A percentile compares a stretch with the other conserved stretches of the same genome.
phyloP scores from a whole-genome alignment of 1,140 invertebrate species.

The honey bee (Apis mellifera) region Amel_HAv3.1 CM009945.2:9092001-9092500 shows the following conservation, averaged over 20 bases:
- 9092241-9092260: constrained; percentile 10
- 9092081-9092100: neutral
- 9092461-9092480: constrained; percentile 28
- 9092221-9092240: neutral
- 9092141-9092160: neutral
- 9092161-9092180: constrained; percentile 26
- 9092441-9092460: constrained; percentile 18
- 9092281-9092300: constrained; percentile 5
- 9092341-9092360: neutral
- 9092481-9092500: neutral
- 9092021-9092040: constrained; percentile 23
- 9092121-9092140: neutral
- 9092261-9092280: neutral
- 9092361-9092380: constrained; percentile 11
- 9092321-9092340: neutral
- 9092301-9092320: constrained; percentile 3
- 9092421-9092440: constrained; percentile 11
- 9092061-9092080: neutral
- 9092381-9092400: constrained; percentile 11
- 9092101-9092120: neutral
- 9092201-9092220: constrained; percentile 20
- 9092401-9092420: constrained; percentile 6
- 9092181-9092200: constrained; percentile 18
- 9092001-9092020: constrained; percentile 35
- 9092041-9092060: neutral